Evolutionary conservation across 2,888 invertebrate genomes (phyloP).

Genomic region (Ormyrus rosae): DNA sequence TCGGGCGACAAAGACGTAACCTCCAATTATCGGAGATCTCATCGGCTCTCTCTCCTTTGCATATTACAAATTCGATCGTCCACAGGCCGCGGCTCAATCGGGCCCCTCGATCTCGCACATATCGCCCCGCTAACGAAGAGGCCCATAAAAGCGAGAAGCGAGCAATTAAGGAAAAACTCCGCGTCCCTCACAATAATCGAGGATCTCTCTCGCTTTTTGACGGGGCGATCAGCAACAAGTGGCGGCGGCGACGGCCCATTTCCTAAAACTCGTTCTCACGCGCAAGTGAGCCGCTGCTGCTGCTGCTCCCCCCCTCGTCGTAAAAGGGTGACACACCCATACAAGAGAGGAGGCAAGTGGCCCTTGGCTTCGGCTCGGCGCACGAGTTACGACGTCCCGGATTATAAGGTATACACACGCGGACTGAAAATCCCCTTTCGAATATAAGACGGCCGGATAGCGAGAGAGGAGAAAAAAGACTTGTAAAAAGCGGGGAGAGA

Average conservation of each 20-base stretch:
- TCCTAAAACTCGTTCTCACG: slow-evolving; percentile 62
- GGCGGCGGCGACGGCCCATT: slow-evolving; percentile 47
- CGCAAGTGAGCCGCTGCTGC: slow-evolving; percentile 60
- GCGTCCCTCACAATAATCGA: slow-evolving; percentile 32
- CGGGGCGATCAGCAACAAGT: slow-evolving; percentile 34
- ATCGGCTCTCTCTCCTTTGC: slow-evolving; percentile 8
- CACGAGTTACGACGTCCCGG: slow-evolving; percentile 57
- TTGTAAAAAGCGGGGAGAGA: slow-evolving; percentile 7
- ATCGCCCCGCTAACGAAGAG: neutral
- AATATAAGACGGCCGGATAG: slow-evolving; percentile 58
- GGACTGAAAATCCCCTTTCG: slow-evolving; percentile 18
- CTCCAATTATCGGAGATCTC: slow-evolving; percentile 36
- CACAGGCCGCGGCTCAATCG: neutral
- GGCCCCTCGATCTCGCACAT: neutral
- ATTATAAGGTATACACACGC: slow-evolving; percentile 57
- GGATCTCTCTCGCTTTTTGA: slow-evolving; percentile 7
- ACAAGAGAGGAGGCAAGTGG: neutral
- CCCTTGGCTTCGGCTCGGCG: slow-evolving; percentile 16
- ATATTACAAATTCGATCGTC: slow-evolving; percentile 25
- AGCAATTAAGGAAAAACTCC: slow-evolving; percentile 44
- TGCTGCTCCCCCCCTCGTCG: neutral
- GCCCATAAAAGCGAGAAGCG: neutral
- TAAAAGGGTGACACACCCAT: slow-evolving; percentile 56
- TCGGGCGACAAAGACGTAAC: slow-evolving; percentile 28
- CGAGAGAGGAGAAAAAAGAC: slow-evolving; percentile 42